Percentiles rank a stretch among this genome's conserved stretches.
These are phyloP conservation scores for Oenanthe melanoleuca DNA, from an alignment of 2,113 vertebrate species.

Conservation along the genomic window DNA sequence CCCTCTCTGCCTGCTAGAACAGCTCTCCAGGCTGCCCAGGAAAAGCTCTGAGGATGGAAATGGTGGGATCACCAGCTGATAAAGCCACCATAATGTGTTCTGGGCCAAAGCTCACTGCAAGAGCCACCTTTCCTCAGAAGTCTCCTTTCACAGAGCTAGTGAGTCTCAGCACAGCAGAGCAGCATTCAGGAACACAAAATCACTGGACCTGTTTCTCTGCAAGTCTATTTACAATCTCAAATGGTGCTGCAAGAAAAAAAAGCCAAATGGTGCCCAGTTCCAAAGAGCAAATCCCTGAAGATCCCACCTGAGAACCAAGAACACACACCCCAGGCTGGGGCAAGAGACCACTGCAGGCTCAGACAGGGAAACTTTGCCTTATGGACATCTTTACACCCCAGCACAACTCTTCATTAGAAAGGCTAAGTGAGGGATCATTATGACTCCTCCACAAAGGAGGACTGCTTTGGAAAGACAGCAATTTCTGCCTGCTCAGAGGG, in stretches of 20 bases:
- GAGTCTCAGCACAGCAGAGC: background rate
- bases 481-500: background rate
- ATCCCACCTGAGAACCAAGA: background rate
- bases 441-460: background rate
- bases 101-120: background rate
- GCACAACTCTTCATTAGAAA: background rate
- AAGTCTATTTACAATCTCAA: background rate
- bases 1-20: background rate
- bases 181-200: background rate
- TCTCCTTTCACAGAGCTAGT: rapidly evolving
- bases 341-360: background rate
- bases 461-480: conserved; percentile 1
- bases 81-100: background rate
- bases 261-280: background rate
- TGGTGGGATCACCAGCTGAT: background rate
- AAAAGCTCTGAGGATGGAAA: background rate
- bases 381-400: background rate
- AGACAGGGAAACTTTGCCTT: background rate
- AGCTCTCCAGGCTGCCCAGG: background rate
- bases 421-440: background rate
- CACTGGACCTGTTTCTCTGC: background rate
- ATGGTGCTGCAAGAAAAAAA: background rate
- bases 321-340: rapidly evolving
- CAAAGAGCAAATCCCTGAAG: background rate
- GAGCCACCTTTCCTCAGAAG: background rate